Base-by-base conservation (phyloP, 2,113 vertebrate species). In the Dolichotis patagonum region DNA sequence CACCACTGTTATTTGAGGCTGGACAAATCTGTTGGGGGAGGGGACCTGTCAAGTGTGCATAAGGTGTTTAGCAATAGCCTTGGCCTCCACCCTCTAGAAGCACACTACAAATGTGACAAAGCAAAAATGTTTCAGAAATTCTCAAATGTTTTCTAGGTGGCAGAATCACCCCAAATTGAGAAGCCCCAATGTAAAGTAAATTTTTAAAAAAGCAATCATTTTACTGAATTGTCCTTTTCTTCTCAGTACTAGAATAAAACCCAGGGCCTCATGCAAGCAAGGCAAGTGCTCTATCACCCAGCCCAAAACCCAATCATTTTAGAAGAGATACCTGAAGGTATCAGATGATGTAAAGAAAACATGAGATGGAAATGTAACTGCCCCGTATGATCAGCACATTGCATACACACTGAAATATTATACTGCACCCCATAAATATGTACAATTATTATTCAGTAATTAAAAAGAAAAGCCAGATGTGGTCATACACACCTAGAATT, bases 21-120 rank as follows among this genome's bases (percentile, higher is more conserved):
- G 22, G n/a, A 13, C 52, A 19, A 28, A 28, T n/a, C 14, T n/a
- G 43, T 3, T 5, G 4, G 4, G 12, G 7, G 5, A 2, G 1
- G 13, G 8, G 14, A 13, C 26, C 46, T n/a, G 26, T 24, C 49
- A 35, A 63, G 38, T 22, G 60, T n/a, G 22, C 3, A 30, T 0
- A 73, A 26, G 35, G n/a, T 16, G 10, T n/a, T 67, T 1, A 58
- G 32, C 41, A 75, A 26, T 4, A 38, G 24, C 77, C 49, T 75
- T 49, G 38, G n/a, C 22, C 90, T 87, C 87, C 52, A 30, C 28
- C n/a, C 52, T 95, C 80, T 13, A 58, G n/a, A 90, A 52, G 14
- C 19, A 63, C 46, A n/a, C 62, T 52, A 71, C 32, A 90, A 26
- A 3, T 30, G 30, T 38, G 22, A 90, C 46, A 54, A 46, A 41